Conservation (phyloP, 2,113 vertebrate species). For the Octodon degus region DNA sequence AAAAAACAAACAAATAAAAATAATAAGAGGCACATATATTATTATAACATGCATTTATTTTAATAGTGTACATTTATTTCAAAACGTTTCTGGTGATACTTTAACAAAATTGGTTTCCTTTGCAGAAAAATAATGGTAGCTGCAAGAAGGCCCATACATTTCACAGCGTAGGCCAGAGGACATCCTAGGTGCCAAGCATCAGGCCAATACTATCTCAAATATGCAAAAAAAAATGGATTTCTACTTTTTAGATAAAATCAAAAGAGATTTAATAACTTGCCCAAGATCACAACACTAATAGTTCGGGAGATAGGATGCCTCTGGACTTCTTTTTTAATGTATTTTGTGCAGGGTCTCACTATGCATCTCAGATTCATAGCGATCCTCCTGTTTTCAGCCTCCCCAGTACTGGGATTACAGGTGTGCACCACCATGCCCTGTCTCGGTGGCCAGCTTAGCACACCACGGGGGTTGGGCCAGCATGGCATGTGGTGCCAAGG, state of each 20-base stretch:
- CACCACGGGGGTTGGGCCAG: too few species aligned
- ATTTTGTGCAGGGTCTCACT: too few species aligned
- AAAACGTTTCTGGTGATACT: background rate
- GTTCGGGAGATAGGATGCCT: too few species aligned
- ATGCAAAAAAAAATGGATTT: background rate
- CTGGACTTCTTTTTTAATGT: too few species aligned
- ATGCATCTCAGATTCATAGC: too few species aligned
- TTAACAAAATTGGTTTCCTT: slow-evolving; percentile 18
- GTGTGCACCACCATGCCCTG: too few species aligned
- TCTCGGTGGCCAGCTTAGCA: too few species aligned
- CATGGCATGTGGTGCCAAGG: too few species aligned
- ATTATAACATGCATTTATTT: slow-evolving; percentile 10
- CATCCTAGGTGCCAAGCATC: background rate
- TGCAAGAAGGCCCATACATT: background rate
- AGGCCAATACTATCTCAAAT: slow-evolving; percentile 16
- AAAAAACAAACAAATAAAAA: too few species aligned
- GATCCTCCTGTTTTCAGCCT: too few species aligned
- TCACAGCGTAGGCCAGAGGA: background rate
- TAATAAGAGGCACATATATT: slow-evolving; percentile 16
- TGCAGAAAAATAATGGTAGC: background rate
- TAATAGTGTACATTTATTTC: background rate
- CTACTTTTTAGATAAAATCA: slow-evolving; percentile 23
- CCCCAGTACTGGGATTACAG: too few species aligned
- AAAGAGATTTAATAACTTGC: slow-evolving; percentile 15
- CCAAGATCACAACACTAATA: too few species aligned